Base-by-base conservation (phyloP, 2,797 vertebrate genomes). In the Psittacula derbiana region DNA sequence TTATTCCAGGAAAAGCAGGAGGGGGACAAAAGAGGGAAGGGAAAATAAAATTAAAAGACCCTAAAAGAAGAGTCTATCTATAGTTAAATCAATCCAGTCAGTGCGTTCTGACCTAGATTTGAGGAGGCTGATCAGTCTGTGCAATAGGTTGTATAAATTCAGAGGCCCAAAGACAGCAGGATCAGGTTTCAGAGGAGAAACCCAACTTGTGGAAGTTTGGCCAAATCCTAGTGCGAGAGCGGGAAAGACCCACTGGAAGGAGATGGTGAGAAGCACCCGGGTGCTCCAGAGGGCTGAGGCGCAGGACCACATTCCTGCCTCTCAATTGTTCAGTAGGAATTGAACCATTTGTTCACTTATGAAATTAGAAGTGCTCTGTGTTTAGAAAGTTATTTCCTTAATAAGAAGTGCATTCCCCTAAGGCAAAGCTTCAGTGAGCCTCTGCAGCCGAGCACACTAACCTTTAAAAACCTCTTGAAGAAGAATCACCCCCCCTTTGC, bases 21-120 rank as follows among this genome's bases (percentile, higher is more conserved):
- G 93, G 69, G 25, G 78, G 79, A 78, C 74, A 88, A 58, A 36
- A 84, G 30, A 44, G 81, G 12, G 64, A 90, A 70, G 62, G 46
- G 50, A 89, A 96, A 94, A 92, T 70, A 80, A 31, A 55, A 17
- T 30, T 8, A 7, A 43, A 40, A 58, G 36, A 58, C 55, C 55
- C 55, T 58, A 58, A 53, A 44, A 86, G 61, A 86, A 20, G 65
- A 91, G 60, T 27, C 24, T 91, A 92, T 90, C 93, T 82, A 38
- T 72, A 64, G 71, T 83, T 96, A 94, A 95, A 97, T 96, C 96
- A 93, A 86, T 92, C 83, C 93, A 92, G 96, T 87, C 81, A 25
- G 36, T 92, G 62, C 84, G 74, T 96, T 96, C 93, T 96, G 97
- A 97, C 96, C 96, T 96, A 97, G 95, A 96, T 96, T 97, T 71